Base-by-base conservation (phyloP, 2,113 vertebrate genomes). In the Sula dactylatra region DNA sequence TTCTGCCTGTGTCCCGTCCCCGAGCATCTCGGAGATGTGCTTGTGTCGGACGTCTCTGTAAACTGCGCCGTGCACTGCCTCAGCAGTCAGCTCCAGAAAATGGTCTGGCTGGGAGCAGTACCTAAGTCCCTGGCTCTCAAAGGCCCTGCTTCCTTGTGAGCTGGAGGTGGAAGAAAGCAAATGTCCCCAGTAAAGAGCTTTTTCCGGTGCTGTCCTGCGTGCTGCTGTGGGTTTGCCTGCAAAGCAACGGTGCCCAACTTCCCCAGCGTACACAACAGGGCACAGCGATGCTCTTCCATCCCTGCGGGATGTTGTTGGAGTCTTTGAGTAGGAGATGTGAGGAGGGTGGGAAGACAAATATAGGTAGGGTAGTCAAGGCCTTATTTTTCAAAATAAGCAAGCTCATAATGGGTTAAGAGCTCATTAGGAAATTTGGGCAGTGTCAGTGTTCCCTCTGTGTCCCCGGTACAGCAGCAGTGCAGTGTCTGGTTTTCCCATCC, bases 241-340 rank as follows among this genome's bases (percentile, higher is more conserved):
- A 7, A 5, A 19, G 54, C 31, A 4, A 2, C 0, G 8, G 31
- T 9, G 24, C 13, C 49, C 4, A 6, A 3, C 27, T 16, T 42
- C 20, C 52, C 54, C 16, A 4, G 20, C 4, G 4, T 9, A 4
- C 20, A 0, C 38, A 31, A 2, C 25, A 13, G 62, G 34, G 10
- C 19, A 14, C 0, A 0, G 24, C 9, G 32, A 38, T 16, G 55
- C 21, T 77, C 67, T 10, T 21, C 42, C 22, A 36, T 16, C 31
- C 22, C 52, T 56, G 15, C 4, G 24, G 34, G 50, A 27, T 66
- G 21, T 17, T 13, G 7, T 34, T 49, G 66, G 67, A 38, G 13
- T 34, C 59, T 64, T 59, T n/a, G 34, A 26, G 31, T 5, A 36
- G n/a, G 40, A 55, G 47, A 4, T 29, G 12, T 7, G n/a, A 31